These are phyloP conservation scores for Parascotia fuliginaria DNA, from an alignment of 2,888 invertebrate species.

Conservation along the genomic window DNA sequence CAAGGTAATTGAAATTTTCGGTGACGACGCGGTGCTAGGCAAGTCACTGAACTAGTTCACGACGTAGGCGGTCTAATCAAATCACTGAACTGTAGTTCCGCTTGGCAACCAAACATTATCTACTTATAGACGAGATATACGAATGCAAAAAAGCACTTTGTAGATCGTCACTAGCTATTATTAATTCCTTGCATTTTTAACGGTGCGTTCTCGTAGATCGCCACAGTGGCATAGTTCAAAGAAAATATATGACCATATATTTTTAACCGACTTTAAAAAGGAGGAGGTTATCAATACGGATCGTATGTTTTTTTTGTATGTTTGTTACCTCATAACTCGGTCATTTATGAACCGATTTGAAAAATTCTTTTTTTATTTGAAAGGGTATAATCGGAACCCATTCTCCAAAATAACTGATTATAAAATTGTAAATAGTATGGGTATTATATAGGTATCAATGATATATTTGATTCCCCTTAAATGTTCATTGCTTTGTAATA, in stretches of 20 bases:
- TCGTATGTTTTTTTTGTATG: no score
- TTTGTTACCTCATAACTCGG: no score
- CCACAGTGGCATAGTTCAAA: constrained; percentile 1
- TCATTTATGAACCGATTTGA: no score
- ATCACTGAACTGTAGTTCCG: constrained; percentile 14
- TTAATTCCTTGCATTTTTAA: constrained; percentile 4
- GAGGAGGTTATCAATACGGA: no score
- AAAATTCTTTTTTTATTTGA: no score
- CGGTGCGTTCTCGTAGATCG: background rate
- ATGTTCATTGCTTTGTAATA: no score
- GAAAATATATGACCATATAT: background rate
- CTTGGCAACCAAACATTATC: constrained; percentile 23
- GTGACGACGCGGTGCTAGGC: constrained; percentile 14
- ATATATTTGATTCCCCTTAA: no score
- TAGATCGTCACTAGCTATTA: background rate
- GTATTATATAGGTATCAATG: no score
- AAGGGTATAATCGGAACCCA: no score
- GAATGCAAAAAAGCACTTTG: background rate
- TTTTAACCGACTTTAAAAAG: no score
- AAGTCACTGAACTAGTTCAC: constrained; percentile 33
- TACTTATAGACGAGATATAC: background rate
- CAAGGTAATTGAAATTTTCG: constrained; percentile 10
- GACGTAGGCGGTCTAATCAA: constrained; percentile 26
- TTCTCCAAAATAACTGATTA: no score
- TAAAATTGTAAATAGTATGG: no score